Evolutionary conservation across 2,888 invertebrate genomes (phyloP).

Genomic region (Nephrotoma guestfalica): DNA sequence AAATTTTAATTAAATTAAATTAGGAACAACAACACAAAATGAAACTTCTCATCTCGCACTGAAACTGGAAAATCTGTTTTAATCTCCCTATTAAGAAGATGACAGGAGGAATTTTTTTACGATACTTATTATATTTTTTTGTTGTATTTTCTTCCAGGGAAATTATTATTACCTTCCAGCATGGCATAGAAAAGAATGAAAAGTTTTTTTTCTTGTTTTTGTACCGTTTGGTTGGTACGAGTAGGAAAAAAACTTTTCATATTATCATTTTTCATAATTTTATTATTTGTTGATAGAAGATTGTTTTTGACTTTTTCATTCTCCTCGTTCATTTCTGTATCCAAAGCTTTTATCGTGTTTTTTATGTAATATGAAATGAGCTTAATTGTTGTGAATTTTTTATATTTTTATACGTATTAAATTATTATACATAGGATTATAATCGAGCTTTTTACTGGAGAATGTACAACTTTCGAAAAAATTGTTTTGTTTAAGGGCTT

Average conservation of each 20-base stretch:
- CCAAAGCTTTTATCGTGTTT: neutral
- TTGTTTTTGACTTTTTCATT: neutral
- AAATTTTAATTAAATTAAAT: neutral
- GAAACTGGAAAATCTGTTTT: neutral
- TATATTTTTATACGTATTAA: neutral
- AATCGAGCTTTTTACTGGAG: neutral
- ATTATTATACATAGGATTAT: neutral
- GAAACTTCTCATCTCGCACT: neutral
- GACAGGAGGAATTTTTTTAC: neutral
- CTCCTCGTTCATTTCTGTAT: neutral
- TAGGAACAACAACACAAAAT: neutral
- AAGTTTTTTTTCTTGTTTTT: neutral
- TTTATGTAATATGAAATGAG: neutral
- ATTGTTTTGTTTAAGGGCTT: neutral
- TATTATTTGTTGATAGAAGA: neutral
- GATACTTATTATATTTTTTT: neutral
- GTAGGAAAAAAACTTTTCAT: neutral
- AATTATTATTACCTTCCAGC: neutral
- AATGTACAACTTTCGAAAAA: neutral
- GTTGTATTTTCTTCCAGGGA: neutral
- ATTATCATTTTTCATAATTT: neutral
- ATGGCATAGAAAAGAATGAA: neutral
- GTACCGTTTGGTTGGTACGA: neutral
- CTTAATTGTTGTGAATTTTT: neutral
- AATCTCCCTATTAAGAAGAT: neutral